phyloP scores from a whole-genome alignment of 2,888 invertebrate species.

The Oconnorella tubifera region DNA sequence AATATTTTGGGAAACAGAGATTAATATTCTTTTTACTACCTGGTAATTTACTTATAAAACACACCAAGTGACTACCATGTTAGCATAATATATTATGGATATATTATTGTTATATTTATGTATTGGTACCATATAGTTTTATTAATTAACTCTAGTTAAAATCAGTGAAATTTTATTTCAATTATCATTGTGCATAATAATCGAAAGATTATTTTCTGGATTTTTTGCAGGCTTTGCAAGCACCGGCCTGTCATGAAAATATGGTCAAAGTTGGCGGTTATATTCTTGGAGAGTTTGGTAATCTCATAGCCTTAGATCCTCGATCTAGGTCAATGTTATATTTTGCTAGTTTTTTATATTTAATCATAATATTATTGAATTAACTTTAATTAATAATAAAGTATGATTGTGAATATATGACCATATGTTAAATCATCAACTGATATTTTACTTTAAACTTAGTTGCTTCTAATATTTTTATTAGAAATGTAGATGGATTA shows the following conservation, averaged over 20 bases:
- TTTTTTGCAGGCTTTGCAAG: conserved; percentile 76
- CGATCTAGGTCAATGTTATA: conserved; percentile 65
- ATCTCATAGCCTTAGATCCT: conserved; percentile 97
- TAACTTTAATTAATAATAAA: neutral
- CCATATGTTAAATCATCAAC: neutral
- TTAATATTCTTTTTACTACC: no score
- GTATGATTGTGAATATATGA: neutral
- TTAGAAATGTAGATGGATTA: no score
- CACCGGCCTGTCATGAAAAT: conserved; percentile 99
- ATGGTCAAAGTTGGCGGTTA: conserved; percentile 99
- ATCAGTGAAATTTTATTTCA: no score
- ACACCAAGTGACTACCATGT: no score
- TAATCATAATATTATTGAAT: neutral
- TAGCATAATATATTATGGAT: no score
- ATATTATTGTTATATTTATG: no score
- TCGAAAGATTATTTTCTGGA: neutral
- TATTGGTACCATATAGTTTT: no score
- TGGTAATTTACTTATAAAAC: no score
- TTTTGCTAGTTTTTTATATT: no score
- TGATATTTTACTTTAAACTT: neutral
- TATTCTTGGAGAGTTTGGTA: conserved; percentile 74
- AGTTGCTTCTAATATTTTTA: neutral
- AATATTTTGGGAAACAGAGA: no score
- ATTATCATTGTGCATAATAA: no score
- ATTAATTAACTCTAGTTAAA: no score